Base-by-base conservation (phyloP, 2,888 invertebrate genomes). In the Drosophila mercatorum region DNA sequence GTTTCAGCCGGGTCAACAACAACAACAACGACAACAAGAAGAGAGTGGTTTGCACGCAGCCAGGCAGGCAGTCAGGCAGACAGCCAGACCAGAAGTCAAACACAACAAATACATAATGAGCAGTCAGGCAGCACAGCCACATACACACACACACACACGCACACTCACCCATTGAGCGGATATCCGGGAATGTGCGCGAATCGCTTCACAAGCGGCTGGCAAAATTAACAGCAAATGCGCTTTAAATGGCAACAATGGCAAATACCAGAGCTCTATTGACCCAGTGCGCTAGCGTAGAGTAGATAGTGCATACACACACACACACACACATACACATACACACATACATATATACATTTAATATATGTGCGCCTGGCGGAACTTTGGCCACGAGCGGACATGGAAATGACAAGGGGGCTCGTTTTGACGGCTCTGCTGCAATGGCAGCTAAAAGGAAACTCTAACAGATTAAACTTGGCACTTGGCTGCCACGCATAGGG, bases 151-250 rank as follows among this genome's bases (percentile, higher is more conserved):
- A 61, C 7, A 43, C 60, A 57, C 17, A 58, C 47, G 64, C 31
- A 51, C 28, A 49, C 14, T 62, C 31, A 51, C 28, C 44, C 14
- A 55, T 26, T 46, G 36, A 43, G n/a, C 75, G 89, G 89, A 85
- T 87, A 74, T 85, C 85, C 85, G 75, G 86, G 60, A 76, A 75
- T 85, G 83, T 81, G 85, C 83, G 87, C 89, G 83, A 72, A 76
- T 56, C 67, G 84, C 86, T 78, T 83, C 78, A 83, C 81, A 83
- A 85, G 81, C 79, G 78, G 71, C 76, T 77, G 83, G 86, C 86
- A 77, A 88, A 87, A 88, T 90, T 87, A 87, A 88, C 88, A 86
- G 80, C 75, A 87, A 90, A 86, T 90, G 79, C 79, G 86, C 90
- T 86, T 83, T 86, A 87, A 88, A 90, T 82, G 80, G 75, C 80